These are phyloP conservation scores for Drosophila kepulauana DNA, from an alignment of 1,140 invertebrate species.

Conservation along the genomic window DNA sequence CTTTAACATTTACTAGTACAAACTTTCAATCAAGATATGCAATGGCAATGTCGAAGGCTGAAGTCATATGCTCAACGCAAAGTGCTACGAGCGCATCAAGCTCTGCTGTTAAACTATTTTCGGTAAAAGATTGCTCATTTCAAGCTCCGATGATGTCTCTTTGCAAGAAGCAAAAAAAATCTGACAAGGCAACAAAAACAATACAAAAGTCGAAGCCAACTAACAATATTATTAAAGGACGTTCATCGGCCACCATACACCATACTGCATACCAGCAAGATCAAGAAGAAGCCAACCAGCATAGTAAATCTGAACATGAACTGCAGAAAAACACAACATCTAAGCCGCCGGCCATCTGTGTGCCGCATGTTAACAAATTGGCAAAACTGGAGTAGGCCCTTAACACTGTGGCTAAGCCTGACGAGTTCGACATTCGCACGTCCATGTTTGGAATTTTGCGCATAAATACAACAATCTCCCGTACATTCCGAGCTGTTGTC, in stretches of 20 bases:
- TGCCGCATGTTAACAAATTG: slow-evolving; percentile 8
- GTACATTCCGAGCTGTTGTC: slow-evolving; percentile 7
- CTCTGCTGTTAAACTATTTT: background rate
- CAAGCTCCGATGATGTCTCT: background rate
- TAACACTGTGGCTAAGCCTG: slow-evolving; percentile 1
- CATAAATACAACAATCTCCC: slow-evolving; percentile 7
- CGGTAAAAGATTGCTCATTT: background rate
- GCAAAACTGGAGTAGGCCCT: slow-evolving; percentile 5
- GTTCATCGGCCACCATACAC: background rate
- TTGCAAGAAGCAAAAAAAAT: slow-evolving; percentile 11
- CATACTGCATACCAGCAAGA: background rate
- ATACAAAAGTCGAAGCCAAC: background rate
- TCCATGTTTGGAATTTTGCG: slow-evolving; percentile 13
- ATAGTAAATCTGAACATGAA: background rate
- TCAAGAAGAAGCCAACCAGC: background rate
- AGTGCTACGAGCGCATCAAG: background rate
- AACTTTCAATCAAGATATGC: background rate
- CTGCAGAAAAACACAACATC: background rate
- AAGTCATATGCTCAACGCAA: background rate
- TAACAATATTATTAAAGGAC: background rate
- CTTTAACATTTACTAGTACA: background rate
- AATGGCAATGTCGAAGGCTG: background rate
- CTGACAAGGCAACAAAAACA: background rate
- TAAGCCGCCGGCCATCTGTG: background rate
- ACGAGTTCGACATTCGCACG: too few species aligned